Conservation (phyloP, 1,140 invertebrate species). For the Hyles euphorbiae region DNA sequence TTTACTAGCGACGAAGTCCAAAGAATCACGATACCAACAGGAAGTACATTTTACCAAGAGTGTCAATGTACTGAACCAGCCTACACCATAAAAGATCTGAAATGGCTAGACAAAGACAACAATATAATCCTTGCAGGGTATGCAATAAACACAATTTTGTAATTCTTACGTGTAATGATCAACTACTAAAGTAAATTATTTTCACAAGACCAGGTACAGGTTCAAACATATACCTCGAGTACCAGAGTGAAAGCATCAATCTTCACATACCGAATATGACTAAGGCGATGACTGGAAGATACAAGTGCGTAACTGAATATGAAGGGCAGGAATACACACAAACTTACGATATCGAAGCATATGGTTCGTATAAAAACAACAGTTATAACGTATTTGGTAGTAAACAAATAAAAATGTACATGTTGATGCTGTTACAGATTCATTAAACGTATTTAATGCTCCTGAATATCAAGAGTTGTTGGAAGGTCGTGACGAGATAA, state of each 20-base stretch:
- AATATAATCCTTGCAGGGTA: conserved; percentile 40
- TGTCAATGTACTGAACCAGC: conserved; percentile 42
- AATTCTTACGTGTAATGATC: background rate
- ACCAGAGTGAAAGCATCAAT: conserved; percentile 5
- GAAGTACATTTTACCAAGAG: conserved; percentile 43
- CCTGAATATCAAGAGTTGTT: conserved; percentile 37
- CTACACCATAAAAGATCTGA: conserved; percentile 22
- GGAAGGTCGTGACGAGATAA: conserved; percentile 34
- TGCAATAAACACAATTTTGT: conserved; percentile 4
- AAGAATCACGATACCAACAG: conserved; percentile 28
- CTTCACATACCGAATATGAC: conserved; percentile 38
- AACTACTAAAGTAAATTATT: conserved; percentile 52
- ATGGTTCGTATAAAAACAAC: conserved; percentile 33
- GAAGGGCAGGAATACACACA: conserved; percentile 32
- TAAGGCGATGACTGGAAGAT: conserved; percentile 44
- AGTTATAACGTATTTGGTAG: conserved; percentile 1
- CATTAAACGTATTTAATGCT: conserved; percentile 44
- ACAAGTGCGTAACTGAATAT: conserved; percentile 44
- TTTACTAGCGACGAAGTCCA: conserved; percentile 26
- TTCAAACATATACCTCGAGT: conserved; percentile 42
- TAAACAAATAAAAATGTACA: background rate
- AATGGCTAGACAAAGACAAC: conserved; percentile 40
- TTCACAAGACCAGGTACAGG: conserved; percentile 66
- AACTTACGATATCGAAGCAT: conserved; percentile 37
- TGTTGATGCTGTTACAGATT: conserved; percentile 30